These are phyloP conservation scores for Aegithalos caudatus DNA, from an alignment of 2,113 vertebrate genomes.

Conservation along the genomic window DNA sequence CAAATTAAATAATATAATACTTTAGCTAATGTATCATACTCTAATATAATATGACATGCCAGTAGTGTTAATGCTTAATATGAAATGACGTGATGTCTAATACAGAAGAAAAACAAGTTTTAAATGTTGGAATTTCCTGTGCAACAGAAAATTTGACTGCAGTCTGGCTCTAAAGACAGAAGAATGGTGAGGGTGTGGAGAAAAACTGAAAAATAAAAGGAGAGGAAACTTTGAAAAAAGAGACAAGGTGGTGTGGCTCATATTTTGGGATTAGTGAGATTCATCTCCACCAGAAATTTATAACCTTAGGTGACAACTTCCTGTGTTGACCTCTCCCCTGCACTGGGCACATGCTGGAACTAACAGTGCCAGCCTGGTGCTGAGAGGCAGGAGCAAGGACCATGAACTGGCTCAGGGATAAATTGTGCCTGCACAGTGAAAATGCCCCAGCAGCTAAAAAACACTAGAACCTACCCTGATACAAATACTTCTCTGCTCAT, in stretches of 20 bases:
- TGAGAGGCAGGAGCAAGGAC: neutral
- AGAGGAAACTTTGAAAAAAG: neutral
- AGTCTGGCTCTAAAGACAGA: neutral
- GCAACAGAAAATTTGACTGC: neutral
- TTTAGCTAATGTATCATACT: neutral
- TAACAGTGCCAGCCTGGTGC: neutral
- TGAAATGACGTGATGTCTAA: conserved; percentile 27
- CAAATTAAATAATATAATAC: neutral
- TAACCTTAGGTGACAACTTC: neutral
- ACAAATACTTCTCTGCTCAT: neutral
- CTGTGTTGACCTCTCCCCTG: neutral
- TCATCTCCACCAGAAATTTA: neutral
- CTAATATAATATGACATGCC: neutral
- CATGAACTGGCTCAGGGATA: accelerated
- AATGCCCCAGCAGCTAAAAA: neutral
- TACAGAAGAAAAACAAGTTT: conserved; percentile 20
- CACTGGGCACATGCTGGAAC: accelerated
- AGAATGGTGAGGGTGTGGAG: neutral
- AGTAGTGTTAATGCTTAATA: neutral
- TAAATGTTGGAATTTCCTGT: conserved; percentile 23
- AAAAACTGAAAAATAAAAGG: neutral
- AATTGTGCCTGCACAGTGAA: accelerated
- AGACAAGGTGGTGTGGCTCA: neutral
- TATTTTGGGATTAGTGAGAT: neutral
- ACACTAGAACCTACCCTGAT: neutral